These are phyloP conservation scores for Salminus brasiliensis DNA, from an alignment of 2,113 vertebrate genomes.

Conservation along the genomic window DNA sequence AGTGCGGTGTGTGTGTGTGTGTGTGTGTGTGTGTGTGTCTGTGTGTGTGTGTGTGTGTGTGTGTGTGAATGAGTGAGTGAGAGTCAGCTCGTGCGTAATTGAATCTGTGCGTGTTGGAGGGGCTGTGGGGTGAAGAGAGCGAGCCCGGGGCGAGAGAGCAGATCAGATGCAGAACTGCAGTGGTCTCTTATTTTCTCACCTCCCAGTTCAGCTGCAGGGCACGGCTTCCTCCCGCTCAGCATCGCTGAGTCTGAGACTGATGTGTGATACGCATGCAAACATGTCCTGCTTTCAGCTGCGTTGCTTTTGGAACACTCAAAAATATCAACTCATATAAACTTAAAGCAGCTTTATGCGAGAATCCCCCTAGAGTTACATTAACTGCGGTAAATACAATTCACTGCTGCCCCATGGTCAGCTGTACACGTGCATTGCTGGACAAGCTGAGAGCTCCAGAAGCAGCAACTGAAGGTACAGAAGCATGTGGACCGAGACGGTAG, in stretches of 20 bases:
- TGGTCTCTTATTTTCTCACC: background rate
- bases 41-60: constrained; percentile 9
- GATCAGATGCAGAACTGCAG: background rate
- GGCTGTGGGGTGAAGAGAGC: background rate
- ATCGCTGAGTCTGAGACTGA: background rate
- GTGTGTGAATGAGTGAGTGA: constrained; percentile 9
- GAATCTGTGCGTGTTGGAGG: constrained; percentile 6
- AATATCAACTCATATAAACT: too few relatives aligned
- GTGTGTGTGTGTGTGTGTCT: constrained; percentile 28
- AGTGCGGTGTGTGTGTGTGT: background rate
- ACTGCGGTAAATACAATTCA: too few relatives aligned
- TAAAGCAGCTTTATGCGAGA: too few relatives aligned
- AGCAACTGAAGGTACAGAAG: too few relatives aligned
- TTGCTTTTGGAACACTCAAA: background rate
- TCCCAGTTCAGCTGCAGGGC: background rate
- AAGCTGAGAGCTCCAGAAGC: too few relatives aligned
- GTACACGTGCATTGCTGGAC: too few relatives aligned
- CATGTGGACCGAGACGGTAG: too few relatives aligned
- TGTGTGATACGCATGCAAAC: background rate
- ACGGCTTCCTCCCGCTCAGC: background rate
- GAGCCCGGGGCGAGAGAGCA: too few relatives aligned
- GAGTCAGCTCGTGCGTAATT: constrained; percentile 43
- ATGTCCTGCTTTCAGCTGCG: background rate
- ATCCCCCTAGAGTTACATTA: too few relatives aligned
- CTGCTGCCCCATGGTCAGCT: too few relatives aligned